Conservation (phyloP, 2,797 vertebrate species). For the Gallinago nigripennis region DNA sequence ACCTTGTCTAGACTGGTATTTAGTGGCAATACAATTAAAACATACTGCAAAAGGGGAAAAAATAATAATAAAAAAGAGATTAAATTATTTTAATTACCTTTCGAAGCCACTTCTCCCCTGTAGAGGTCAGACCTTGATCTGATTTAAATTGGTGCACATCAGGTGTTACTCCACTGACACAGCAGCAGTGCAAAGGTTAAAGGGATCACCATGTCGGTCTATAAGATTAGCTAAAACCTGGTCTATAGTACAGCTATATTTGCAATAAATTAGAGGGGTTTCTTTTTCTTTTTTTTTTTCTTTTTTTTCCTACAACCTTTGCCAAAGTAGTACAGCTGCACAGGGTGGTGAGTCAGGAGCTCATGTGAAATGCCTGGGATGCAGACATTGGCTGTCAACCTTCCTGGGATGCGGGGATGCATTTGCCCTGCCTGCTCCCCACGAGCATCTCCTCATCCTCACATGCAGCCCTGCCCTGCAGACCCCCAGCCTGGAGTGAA, state of each 20-base stretch:
- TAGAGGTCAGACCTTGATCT: slow-evolving; percentile 6
- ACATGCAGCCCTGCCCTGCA: neutral
- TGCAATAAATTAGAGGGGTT: neutral
- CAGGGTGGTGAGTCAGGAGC: neutral
- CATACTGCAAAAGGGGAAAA: neutral
- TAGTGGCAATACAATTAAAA: slow-evolving; percentile 54
- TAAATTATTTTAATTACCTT: slow-evolving; percentile 66
- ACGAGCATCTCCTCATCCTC: fast-evolving
- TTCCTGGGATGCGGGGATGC: neutral
- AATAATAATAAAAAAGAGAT: neutral
- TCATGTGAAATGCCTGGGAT: fast-evolving
- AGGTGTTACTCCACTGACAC: neutral
- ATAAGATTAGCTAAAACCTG: neutral
- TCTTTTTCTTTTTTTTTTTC: fast-evolving
- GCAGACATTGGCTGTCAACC: neutral
- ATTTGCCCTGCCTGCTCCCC: neutral
- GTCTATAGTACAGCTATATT: neutral
- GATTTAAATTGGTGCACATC: neutral
- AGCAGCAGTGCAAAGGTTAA: neutral
- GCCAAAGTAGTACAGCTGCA: neutral
- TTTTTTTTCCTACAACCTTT: neutral
- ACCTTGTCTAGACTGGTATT: slow-evolving; percentile 74
- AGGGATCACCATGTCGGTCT: neutral
- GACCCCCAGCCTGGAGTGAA: neutral
- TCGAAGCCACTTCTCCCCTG: slow-evolving; percentile 3